A percentile compares a stretch with the other conserved stretches of the same genome.
Conservation (phyloP, 2,797 vertebrate genomes). For the Alouatta caraya region DNA sequence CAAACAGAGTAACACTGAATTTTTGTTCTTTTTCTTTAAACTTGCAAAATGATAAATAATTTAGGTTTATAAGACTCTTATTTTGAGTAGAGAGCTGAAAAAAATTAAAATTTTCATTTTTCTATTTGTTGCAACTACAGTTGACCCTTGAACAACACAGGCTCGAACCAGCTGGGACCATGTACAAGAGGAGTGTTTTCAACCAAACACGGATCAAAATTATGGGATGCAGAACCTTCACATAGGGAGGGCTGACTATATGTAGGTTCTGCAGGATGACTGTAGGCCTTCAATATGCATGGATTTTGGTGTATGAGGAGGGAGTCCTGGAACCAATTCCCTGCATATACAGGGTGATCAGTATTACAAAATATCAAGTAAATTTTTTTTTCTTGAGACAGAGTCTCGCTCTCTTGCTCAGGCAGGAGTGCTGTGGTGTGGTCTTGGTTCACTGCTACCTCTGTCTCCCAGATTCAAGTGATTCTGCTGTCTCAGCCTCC, state of each 20-base stretch:
- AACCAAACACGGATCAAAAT: background rate
- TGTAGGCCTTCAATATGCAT: fast-evolving
- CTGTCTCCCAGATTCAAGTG: background rate
- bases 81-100: background rate
- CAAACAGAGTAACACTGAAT: background rate
- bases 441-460: background rate
- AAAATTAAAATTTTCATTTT: background rate
- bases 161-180: background rate
- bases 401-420: background rate
- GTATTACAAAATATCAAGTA: background rate
- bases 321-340: background rate
- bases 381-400: background rate
- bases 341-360: background rate
- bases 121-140: background rate
- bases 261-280: fast-evolving
- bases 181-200: background rate
- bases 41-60: slow-evolving; percentile 1
- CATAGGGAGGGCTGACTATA: background rate
- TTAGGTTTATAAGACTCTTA: background rate
- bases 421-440: background rate
- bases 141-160: background rate
- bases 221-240: background rate
- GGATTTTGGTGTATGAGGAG: background rate
- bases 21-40: slow-evolving; percentile 7
- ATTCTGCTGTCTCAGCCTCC: background rate